Percentiles rank a stretch among this genome's conserved stretches.
Conservation (phyloP, 2,797 vertebrate genomes). For the Hypotaenidia philippensis region DNA sequence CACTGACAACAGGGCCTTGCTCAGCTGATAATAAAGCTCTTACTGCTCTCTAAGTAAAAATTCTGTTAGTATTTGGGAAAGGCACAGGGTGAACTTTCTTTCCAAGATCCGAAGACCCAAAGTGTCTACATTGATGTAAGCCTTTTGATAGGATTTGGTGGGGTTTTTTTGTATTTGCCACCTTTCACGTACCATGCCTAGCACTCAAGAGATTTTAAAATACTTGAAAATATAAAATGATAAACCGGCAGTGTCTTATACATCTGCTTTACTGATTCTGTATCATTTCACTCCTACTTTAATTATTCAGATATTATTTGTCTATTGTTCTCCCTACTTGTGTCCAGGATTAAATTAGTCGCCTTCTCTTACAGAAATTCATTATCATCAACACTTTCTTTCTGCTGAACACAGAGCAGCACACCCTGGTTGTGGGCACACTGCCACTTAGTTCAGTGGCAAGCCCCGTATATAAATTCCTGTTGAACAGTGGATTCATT, state of each 20-base stretch:
- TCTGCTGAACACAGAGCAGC: neutral
- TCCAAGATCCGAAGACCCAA: conserved; percentile 22
- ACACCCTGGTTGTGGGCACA: neutral
- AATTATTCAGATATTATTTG: conserved; percentile 40
- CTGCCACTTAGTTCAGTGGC: neutral
- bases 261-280: neutral
- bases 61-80: conserved; percentile 56
- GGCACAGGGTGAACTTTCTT: conserved; percentile 46
- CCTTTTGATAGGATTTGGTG: neutral
- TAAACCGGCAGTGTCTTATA: neutral
- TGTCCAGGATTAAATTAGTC: neutral
- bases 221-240: conserved; percentile 40
- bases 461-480: neutral
- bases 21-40: conserved; percentile 52
- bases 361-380: neutral
- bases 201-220: conserved; percentile 39
- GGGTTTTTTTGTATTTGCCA: neutral
- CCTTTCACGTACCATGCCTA: neutral
- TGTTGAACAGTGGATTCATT: neutral
- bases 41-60: conserved; percentile 28
- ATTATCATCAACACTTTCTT: neutral
- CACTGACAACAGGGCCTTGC: conserved; percentile 35
- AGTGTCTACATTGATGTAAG: conserved; percentile 5
- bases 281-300: conserved; percentile 48
- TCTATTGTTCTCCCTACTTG: neutral